Conservation (phyloP, 2,797 vertebrate species). For the Salmo trutta region DNA sequence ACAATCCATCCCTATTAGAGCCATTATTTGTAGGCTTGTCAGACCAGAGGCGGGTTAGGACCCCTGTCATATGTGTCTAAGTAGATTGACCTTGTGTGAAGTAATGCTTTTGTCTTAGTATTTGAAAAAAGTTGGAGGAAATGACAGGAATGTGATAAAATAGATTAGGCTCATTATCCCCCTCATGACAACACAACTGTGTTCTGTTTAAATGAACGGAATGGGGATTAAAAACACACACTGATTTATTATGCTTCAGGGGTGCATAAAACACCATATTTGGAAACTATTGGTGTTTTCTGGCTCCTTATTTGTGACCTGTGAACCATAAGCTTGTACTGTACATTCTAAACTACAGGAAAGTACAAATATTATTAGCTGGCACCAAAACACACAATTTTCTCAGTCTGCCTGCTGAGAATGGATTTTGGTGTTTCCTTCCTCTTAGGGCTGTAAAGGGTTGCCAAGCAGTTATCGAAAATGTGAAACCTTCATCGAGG, state of each 20-base stretch:
- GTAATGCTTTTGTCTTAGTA: background rate
- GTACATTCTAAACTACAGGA: background rate
- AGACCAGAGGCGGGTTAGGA: conserved; percentile 37
- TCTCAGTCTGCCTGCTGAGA: background rate
- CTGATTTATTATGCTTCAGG: background rate
- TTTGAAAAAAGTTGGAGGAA: background rate
- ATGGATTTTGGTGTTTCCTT: conserved; percentile 14
- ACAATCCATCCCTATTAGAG: conserved; percentile 64
- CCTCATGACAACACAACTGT: background rate
- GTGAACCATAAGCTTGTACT: background rate
- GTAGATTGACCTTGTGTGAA: conserved; percentile 1
- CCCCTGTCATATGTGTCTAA: background rate
- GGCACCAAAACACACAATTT: background rate
- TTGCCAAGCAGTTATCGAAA: conserved; percentile 39
- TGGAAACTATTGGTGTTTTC: background rate
- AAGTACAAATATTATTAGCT: background rate
- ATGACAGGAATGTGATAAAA: conserved; percentile 10
- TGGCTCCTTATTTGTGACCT: background rate
- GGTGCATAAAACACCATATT: background rate
- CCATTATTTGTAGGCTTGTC: conserved; percentile 58
- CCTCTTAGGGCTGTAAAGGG: conserved; percentile 54
- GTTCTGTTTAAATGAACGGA: background rate
- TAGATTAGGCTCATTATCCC: conserved; percentile 1
- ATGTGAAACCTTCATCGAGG: conserved; percentile 64
- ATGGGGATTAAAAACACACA: background rate